Evolutionary conservation across 64 coral and sea anemone genomes (phyloP), one percentile per base, ranked within the genome.

Genomic region (Montipora efflorescens): DNA sequence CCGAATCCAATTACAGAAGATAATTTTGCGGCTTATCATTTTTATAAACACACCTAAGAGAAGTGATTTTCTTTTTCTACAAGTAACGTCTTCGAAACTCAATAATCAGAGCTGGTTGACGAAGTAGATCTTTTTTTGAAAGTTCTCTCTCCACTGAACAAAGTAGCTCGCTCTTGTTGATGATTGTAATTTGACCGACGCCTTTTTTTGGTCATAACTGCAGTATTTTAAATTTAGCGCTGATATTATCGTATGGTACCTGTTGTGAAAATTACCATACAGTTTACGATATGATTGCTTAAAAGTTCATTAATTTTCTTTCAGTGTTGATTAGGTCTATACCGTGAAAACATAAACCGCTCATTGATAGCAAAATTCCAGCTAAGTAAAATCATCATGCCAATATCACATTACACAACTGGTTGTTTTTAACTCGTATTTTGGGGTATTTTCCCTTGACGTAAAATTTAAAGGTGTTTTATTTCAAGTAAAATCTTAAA

Each of bases 291-390:
- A 7, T 51, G 4, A 70, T 12, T 70, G 82, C 46, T 72, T 49
- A 72, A 86, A 86, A 86, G 66, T 15, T 72, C 47, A 72, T 86
- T 71, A 50, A 86, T 86, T 71, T 50, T 71, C 23, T 71, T 49
- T 4, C 19, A 19, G 46, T 62, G 14, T 14, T 21, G 8, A 28
- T 16, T 47, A 9, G 4, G 36, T 48, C 16, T 19, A 22, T 48
- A 64, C 16, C 82, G 46, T 21, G 13, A 48, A 14, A 49, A n/a
- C 19, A 71, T 69, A 20, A 48, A 23, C 22, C 53, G 55, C 22
- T 1, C 8, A 43, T 9, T 14, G 25, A 62, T 43, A 46, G 8
- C 51, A 28, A 82, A 64, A 64, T 71, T 20, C 8, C 15, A n/a
- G 4, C 6, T 16, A 19, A 11, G 9, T 19, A 59, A 20, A 86